Conservation (phyloP, 2,888 invertebrate species). For the Luperina testacea region DNA sequence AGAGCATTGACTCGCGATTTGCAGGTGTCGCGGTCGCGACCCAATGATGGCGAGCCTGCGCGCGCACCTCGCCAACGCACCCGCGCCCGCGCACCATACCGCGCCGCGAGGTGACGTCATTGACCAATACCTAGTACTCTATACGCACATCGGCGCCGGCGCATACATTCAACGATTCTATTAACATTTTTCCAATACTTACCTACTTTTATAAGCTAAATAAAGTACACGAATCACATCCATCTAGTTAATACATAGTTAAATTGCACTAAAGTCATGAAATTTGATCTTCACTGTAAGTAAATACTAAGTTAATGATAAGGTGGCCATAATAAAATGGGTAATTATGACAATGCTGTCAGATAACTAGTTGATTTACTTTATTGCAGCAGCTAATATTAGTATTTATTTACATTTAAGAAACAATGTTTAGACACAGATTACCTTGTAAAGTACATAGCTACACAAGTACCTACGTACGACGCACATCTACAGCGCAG, state of each 20-base stretch:
- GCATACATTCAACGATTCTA: slow-evolving; percentile 69
- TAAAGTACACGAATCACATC: slow-evolving; percentile 50
- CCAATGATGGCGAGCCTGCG: slow-evolving; percentile 64
- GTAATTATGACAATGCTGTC: slow-evolving; percentile 22
- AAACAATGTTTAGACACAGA: slow-evolving; percentile 25
- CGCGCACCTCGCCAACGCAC: slow-evolving; percentile 60
- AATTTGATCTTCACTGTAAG: slow-evolving; percentile 47
- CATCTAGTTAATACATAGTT: slow-evolving; percentile 36
- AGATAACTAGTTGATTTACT: slow-evolving; percentile 31
- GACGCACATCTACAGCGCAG: slow-evolving; percentile 34
- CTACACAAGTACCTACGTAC: slow-evolving; percentile 6
- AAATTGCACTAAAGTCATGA: slow-evolving; percentile 42
- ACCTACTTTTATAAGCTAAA: slow-evolving; percentile 19
- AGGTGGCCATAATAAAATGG: slow-evolving; percentile 38
- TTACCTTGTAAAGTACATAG: slow-evolving; percentile 25
- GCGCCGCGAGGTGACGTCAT: slow-evolving; percentile 62
- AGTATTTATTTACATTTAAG: slow-evolving; percentile 30
- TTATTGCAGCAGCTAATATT: slow-evolving; percentile 34
- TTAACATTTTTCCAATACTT: slow-evolving; percentile 61
- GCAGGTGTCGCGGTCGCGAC: slow-evolving; percentile 73
- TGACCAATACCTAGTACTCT: slow-evolving; percentile 54
- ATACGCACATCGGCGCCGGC: slow-evolving; percentile 74
- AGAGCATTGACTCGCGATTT: slow-evolving; percentile 74
- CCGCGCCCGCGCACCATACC: slow-evolving; percentile 48
- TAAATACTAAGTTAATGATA: slow-evolving; percentile 22